Conservation (phyloP, 2,888 invertebrate genomes). For the Agrochola circellaris region DNA sequence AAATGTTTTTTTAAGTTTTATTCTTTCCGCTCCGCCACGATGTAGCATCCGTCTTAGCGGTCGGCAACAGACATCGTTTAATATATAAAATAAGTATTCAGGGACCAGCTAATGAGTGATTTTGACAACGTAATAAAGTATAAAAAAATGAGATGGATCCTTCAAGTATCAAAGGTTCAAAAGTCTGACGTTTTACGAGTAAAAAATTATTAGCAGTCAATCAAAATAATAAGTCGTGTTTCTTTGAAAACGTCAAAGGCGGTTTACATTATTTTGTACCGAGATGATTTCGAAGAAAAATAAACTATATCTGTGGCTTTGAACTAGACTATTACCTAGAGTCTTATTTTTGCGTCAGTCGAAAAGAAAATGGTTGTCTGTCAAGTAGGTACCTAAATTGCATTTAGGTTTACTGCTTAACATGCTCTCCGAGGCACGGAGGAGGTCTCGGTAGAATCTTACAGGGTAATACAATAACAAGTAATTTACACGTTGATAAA, state of each 20-base stretch:
- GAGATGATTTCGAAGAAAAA: slow-evolving; percentile 28
- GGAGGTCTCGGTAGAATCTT: too few relatives aligned
- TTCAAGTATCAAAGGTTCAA: slow-evolving; percentile 39
- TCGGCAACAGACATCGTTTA: slow-evolving; percentile 23
- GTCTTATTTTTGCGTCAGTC: slow-evolving; percentile 5
- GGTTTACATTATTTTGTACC: slow-evolving; percentile 24
- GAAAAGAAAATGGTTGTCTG: not conserved
- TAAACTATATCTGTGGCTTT: slow-evolving; percentile 1
- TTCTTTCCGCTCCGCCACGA: not conserved
- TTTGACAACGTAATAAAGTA: slow-evolving; percentile 38
- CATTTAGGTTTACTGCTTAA: not conserved
- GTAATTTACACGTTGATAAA: not conserved
- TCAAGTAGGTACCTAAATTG: not conserved
- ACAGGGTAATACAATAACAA: not conserved
- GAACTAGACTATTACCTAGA: not conserved
- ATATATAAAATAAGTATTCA: slow-evolving; percentile 24
- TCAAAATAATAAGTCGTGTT: slow-evolving; percentile 53
- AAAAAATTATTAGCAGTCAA: slow-evolving; percentile 48
- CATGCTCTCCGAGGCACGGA: too few relatives aligned
- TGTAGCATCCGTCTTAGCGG: slow-evolving; percentile 6
- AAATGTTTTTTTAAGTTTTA: not conserved
- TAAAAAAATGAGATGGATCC: slow-evolving; percentile 38
- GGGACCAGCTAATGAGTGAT: slow-evolving; percentile 42
- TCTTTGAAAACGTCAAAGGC: slow-evolving; percentile 16
- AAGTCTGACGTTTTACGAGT: slow-evolving; percentile 11